A percentile compares a stretch with the other conserved stretches of the same genome.
Evolutionary conservation across 1,140 invertebrate species (phyloP).

Genomic region (Planococcus citri): DNA sequence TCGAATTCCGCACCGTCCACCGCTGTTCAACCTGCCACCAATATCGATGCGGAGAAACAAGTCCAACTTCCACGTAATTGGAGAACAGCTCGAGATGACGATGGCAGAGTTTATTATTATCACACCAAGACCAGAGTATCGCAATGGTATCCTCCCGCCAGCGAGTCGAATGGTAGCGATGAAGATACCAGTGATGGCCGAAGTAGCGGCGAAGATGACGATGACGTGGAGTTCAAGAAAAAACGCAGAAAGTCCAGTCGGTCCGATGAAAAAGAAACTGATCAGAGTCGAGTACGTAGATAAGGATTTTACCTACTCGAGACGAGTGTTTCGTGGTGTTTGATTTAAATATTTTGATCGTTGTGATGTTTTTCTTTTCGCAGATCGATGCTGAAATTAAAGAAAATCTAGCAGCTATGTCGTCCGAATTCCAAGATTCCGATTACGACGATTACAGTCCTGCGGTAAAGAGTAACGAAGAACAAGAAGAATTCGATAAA

Average conservation of each 20-base stretch:
- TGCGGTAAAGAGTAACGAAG: constrained; percentile 7
- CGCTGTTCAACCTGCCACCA: background rate
- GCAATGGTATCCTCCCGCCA: constrained; percentile 75
- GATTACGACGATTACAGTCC: constrained; percentile 22
- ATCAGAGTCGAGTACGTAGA: background rate
- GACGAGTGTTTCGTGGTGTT: too few species aligned
- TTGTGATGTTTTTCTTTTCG: background rate
- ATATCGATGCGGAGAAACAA: background rate
- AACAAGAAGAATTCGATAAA: background rate
- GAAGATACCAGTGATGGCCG: constrained; percentile 29
- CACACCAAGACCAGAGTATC: constrained; percentile 67
- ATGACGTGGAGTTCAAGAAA: constrained; percentile 22
- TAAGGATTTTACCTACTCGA: too few species aligned
- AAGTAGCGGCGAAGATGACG: constrained; percentile 24
- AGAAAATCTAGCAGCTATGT: background rate
- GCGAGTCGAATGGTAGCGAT: constrained; percentile 38
- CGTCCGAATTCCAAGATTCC: background rate
- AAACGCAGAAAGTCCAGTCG: constrained; percentile 1
- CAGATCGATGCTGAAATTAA: constrained; percentile 17
- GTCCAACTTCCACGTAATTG: background rate
- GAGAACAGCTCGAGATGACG: background rate
- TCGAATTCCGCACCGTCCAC: background rate
- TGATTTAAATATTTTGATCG: too few species aligned
- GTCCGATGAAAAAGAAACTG: constrained; percentile 13
- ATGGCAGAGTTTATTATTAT: constrained; percentile 70